Percentiles rank a stretch among this genome's conserved stretches.
These are phyloP conservation scores for Gryllus longicercus DNA, from an alignment of 2,888 invertebrate species.

Conservation along the genomic window DNA sequence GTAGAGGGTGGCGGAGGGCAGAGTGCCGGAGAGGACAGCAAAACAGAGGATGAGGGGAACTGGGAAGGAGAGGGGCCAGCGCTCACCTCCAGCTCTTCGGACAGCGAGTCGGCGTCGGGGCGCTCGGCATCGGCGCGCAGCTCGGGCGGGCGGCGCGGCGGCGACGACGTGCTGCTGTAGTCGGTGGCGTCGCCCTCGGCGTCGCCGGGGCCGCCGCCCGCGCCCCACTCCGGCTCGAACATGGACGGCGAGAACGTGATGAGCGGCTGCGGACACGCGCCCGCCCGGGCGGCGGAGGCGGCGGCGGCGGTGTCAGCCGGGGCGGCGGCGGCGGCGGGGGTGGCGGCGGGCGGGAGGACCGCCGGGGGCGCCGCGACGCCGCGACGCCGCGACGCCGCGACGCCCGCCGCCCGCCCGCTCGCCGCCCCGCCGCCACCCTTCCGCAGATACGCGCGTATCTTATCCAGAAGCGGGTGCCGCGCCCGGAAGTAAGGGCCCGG, in stretches of 20 bases:
- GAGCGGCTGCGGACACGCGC: constrained; percentile 34
- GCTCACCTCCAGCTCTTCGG: constrained; percentile 45
- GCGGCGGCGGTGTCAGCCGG: not conserved
- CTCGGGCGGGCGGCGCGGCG: constrained; percentile 29
- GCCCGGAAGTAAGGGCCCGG: not conserved
- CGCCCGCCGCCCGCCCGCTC: not conserved
- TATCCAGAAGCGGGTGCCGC: not conserved
- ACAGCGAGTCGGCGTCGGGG: constrained; percentile 46
- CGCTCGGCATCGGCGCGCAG: constrained; percentile 18
- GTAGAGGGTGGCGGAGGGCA: too few species aligned
- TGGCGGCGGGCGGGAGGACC: not conserved
- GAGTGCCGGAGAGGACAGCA: too few species aligned
- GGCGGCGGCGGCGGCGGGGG: not conserved
- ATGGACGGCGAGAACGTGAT: constrained; percentile 36
- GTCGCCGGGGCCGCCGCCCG: constrained; percentile 32
- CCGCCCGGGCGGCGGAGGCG: too few species aligned
- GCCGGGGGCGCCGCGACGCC: not conserved
- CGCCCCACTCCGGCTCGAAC: constrained; percentile 38
- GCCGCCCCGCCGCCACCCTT: not conserved
- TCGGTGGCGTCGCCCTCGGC: constrained; percentile 25
- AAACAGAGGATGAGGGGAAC: not conserved
- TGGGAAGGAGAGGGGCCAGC: not conserved
- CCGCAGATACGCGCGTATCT: constrained; percentile 17
- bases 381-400: too few species aligned
- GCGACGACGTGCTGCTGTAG: constrained; percentile 35